Conservation (phyloP, 2,113 vertebrate genomes). For the Toxostoma redivivum region DNA sequence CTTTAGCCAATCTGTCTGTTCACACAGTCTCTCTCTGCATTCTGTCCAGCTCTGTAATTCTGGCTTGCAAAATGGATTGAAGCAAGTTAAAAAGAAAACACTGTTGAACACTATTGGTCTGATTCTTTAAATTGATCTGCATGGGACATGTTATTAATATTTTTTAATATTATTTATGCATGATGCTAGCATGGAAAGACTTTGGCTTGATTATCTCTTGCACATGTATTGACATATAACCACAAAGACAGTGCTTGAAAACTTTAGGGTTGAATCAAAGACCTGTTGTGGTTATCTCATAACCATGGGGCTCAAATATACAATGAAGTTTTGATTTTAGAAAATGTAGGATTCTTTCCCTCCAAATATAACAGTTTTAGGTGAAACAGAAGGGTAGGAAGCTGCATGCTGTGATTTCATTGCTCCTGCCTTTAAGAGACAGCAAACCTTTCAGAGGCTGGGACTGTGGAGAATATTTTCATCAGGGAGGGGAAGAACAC, state of each 20-base stretch:
- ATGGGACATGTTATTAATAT: not conserved
- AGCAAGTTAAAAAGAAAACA: not conserved
- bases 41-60: not conserved
- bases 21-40: not conserved
- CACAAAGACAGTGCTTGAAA: not conserved
- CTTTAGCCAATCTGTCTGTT: not conserved
- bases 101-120: not conserved
- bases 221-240: not conserved
- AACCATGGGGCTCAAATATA: not conserved
- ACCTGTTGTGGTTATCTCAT: not conserved
- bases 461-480: not conserved
- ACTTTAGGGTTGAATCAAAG: not conserved
- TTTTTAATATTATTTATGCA: not conserved
- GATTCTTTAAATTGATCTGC: not conserved
- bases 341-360: not conserved
- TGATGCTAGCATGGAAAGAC: not conserved
- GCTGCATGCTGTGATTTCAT: not conserved
- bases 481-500: not conserved
- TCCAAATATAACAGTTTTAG: not conserved
- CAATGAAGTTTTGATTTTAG: not conserved
- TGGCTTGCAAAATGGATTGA: not conserved
- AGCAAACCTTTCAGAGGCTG: not conserved
- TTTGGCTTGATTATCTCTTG: not conserved
- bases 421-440: not conserved
- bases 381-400: not conserved